Evolutionary conservation across 2,888 invertebrate genomes (phyloP).

Genomic region (Drosophila seclusa): DNA sequence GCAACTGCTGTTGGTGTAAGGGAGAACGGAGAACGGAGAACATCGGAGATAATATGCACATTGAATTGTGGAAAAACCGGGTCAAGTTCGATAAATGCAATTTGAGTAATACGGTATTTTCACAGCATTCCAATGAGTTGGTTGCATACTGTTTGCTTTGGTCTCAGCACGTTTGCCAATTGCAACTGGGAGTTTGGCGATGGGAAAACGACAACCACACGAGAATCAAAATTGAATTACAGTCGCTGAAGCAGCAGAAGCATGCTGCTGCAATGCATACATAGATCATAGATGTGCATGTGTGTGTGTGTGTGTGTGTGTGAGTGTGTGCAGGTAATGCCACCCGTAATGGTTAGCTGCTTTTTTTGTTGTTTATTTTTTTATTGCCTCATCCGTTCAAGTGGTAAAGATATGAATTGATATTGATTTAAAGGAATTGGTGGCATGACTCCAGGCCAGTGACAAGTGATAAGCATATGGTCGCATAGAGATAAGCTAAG

Average conservation of each 20-base stretch:
- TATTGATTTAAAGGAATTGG: constrained; percentile 19
- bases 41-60: background rate
- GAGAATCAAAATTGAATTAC: constrained; percentile 15
- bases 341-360: background rate
- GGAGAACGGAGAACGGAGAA: too few species aligned
- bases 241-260: background rate
- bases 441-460: background rate
- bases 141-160: constrained; percentile 6
- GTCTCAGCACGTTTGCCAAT: background rate
- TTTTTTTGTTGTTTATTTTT: background rate
- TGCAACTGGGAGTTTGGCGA: constrained; percentile 3
- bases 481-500: background rate
- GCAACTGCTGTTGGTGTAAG: background rate
- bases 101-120: constrained; percentile 17
- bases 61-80: background rate
- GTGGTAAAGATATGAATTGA: constrained; percentile 6
- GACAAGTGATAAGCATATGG: constrained; percentile 33
- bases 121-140: constrained; percentile 11
- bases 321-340: background rate
- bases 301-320: background rate
- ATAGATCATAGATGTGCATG: background rate
- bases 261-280: background rate
- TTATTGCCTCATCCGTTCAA: background rate
- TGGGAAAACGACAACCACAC: background rate
- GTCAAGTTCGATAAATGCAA: constrained; percentile 7